Conservation (phyloP, 2,888 invertebrate genomes). For the Coremacera marginata region DNA sequence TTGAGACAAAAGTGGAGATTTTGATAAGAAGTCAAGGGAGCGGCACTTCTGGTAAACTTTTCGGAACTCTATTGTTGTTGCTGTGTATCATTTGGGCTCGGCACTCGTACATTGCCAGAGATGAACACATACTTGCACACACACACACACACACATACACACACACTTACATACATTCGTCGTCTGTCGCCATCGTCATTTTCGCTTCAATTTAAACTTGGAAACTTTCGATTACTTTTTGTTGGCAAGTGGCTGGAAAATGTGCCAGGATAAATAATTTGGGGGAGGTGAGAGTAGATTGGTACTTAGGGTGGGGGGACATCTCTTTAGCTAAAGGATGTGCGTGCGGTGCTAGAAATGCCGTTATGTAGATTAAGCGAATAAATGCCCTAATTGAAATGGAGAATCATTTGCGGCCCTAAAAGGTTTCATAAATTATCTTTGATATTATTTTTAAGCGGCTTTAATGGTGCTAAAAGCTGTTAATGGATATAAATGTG, state of each 20-base stretch:
- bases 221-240: conserved; percentile 57
- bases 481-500: conserved; percentile 46
- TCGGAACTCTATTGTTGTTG: background rate
- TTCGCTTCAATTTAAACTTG: conserved; percentile 66
- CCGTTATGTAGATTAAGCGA: conserved; percentile 60
- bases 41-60: background rate
- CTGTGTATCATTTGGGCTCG: background rate
- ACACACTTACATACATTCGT: background rate
- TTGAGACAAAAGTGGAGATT: conserved; percentile 5
- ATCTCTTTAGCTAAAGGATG: background rate
- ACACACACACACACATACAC: background rate
- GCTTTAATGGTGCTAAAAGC: conserved; percentile 42
- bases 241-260: conserved; percentile 29
- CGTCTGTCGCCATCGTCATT: conserved; percentile 52
- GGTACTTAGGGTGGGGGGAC: background rate
- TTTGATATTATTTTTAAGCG: conserved; percentile 7
- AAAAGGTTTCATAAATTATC: conserved; percentile 43
- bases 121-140: background rate
- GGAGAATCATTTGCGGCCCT: conserved; percentile 31
- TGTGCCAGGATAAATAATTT: background rate
- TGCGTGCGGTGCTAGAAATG: conserved; percentile 39
- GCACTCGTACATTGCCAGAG: background rate
- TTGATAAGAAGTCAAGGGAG: conserved; percentile 21
- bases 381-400: conserved; percentile 44
- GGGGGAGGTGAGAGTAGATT: background rate